phyloP scores from a whole-genome alignment of 2,113 vertebrate species.

The Cynopterus brachyotis region DNA sequence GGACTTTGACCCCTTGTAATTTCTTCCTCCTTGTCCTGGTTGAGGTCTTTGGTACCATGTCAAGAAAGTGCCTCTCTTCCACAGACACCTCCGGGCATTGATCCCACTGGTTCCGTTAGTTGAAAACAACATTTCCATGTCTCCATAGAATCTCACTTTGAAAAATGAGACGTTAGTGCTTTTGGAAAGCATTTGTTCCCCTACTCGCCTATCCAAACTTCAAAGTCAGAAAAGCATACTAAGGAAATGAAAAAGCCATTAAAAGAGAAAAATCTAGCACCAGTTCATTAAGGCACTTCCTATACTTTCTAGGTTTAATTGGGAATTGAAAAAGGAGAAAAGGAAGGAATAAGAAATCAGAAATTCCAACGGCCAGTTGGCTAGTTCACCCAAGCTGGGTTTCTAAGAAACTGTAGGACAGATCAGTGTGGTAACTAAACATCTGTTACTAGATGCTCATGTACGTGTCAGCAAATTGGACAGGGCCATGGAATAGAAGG shows the following conservation, averaged over 20 bases:
- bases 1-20: neutral
- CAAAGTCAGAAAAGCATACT: neutral
- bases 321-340: neutral
- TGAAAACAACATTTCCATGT: neutral
- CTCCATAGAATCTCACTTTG: neutral
- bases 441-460: neutral
- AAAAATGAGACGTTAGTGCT: neutral
- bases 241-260: neutral
- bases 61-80: neutral
- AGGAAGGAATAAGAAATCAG: neutral
- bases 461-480: accelerated
- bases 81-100: neutral
- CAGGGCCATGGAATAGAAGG: neutral
- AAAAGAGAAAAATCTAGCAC: neutral
- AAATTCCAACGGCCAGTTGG: neutral
- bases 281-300: neutral
- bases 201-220: neutral
- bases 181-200: neutral
- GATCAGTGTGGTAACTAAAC: neutral
- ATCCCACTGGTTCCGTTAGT: neutral
- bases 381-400: neutral
- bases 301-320: neutral
- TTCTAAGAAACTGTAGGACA: neutral
- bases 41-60: neutral
- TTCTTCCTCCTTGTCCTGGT: neutral